Base-by-base conservation (phyloP, 2,113 vertebrate species). In the Gnathonemus longibarbis region DNA sequence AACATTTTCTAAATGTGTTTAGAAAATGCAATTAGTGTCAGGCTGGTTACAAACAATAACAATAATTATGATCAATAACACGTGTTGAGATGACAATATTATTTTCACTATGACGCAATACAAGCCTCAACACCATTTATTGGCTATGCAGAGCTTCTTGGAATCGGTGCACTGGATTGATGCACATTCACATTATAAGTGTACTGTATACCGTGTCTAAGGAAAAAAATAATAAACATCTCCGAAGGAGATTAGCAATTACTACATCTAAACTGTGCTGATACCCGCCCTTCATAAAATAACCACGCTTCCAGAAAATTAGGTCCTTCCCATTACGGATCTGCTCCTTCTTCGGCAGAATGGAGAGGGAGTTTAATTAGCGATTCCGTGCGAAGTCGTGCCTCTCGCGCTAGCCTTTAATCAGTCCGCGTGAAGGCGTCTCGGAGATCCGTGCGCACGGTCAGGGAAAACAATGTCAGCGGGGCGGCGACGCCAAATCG, bases 381-480 rank as follows among this genome's bases (percentile, higher is more conserved):
- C 31, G 45, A 87, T 87, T 87, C 85, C 19, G 45, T 31, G 85
- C 50, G 5, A 87, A 56, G 50, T 87, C 48, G n/a, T 35, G 50
- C 31, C 84, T 86, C 84, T 31, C 77, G 42, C 48, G 24, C 84
- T 24, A 86, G 84, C 48, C 48, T 87, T 87, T 87, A 87, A 87
- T 87, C 84, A 49, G 84, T 50, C 24, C 2, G 45, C 24, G 48
- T 46, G 46, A 86, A 50, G 48, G 48, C 84, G 24, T n/a, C 39
- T 87, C 9, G 31, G 85, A 86, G 21, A 84, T 52, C 3, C 90
- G 53, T 88, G 93, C 94, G 92, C 94, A 91, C 90, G 92, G 92
- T 93, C 90, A 92, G 90, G 91, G 93, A 95, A 94, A 95, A 95
- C 95, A 94, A 95, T 92, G 74, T 39, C 31, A 84, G 45, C 83